Percentiles rank a stretch among this genome's conserved stretches.
Conservation (phyloP, 1,140 invertebrate species). For the Eciton burchellii region DNA sequence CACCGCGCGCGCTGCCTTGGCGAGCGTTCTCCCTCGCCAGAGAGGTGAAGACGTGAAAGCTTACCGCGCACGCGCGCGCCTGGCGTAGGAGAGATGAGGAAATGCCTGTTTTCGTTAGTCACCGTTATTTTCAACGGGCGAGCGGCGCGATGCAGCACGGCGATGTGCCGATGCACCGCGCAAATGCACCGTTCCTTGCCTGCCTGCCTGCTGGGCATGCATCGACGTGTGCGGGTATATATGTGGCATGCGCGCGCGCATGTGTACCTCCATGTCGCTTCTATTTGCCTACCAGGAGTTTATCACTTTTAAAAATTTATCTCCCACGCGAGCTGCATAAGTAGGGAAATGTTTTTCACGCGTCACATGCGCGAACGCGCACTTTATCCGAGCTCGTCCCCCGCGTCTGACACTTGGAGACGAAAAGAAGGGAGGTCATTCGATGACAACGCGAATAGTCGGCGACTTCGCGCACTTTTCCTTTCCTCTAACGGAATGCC, state of each 20-base stretch:
- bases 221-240: constrained; percentile 23
- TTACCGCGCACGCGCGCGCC: constrained; percentile 65
- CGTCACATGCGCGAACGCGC: not conserved
- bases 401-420: not conserved
- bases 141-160: constrained; percentile 53
- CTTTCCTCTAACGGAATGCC: too few species aligned
- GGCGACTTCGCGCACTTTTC: not conserved
- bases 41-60: constrained; percentile 60
- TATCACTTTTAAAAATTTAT: constrained; percentile 60
- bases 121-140: constrained; percentile 71
- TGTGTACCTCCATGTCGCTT: constrained; percentile 33
- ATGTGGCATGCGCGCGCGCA: not conserved
- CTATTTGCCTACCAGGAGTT: constrained; percentile 52
- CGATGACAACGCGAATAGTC: not conserved
- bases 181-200: constrained; percentile 65
- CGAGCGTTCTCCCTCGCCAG: not conserved
- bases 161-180: constrained; percentile 56
- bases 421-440: constrained; percentile 14
- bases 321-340: constrained; percentile 45
- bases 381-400: not conserved
- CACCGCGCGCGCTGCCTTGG: constrained; percentile 21
- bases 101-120: constrained; percentile 72
- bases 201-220: constrained; percentile 50
- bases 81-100: constrained; percentile 66
- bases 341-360: constrained; percentile 22